Evolutionary conservation across 2,888 invertebrate species (phyloP), one percentile per base, ranked within the genome.

Genomic region (Abrostola triplasia): DNA sequence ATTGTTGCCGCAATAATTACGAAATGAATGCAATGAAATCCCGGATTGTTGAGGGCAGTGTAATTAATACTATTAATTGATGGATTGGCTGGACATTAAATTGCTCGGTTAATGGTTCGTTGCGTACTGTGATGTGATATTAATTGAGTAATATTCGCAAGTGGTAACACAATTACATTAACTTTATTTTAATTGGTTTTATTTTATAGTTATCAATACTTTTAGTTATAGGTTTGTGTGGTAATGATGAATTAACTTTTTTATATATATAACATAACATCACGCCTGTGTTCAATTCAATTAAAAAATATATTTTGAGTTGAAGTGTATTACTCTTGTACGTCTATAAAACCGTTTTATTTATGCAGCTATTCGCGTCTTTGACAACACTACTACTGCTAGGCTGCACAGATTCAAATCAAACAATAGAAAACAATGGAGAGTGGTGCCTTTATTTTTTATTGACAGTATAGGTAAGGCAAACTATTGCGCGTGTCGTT

Each of bases 11-110:
- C 44, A 44, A 24, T 24, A 24, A 44, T 44, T 44, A 7, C 8
- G 6, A 13, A 13, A 13, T 44, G 8, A 44, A 44, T 13, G 44
- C 13, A 44, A 47, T 8, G 13, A 9, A 24, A 12, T 6, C 41
- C 24, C 8, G 36, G 36, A 49, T 49, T 36, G n/a, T 53, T 24
- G 48, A 61, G n/a, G 35, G 24, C 41, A 58, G 10, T 56, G 52
- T 11, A 51, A 51, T 62, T 62, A 57, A 56, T 55, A 57, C 73
- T 24, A 47, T 41, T 70, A 50, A 57, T 54, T 58, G 57, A 57
- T 64, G 38, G n/a, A 63, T 36, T 44, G 48, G 35, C 38, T 35
- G 36, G 35, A 9, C 36, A 57, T 50, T 50, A 10, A 52, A 47
- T 59, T 49, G 47, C 40, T 49, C 7, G 36, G 7, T 47, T 12